Evolutionary conservation across 2,113 vertebrate species (phyloP).

Genomic region (Speoplatyrhinus poulsoni): DNA sequence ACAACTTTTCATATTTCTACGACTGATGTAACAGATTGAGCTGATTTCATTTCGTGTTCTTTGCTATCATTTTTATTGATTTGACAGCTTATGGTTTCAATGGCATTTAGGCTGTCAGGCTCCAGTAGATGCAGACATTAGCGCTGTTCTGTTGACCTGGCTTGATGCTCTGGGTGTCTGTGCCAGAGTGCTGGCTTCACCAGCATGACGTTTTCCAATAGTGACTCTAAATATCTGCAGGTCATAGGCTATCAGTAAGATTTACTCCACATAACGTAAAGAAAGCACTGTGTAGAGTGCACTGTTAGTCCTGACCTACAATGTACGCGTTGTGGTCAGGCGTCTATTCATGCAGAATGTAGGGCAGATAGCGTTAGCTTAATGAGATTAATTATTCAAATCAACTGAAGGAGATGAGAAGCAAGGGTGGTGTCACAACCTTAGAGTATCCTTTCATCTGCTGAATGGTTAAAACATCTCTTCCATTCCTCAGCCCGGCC

Average conservation of each 20-base stretch:
- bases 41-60: too few species aligned
- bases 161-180: too few species aligned
- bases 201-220: too few species aligned
- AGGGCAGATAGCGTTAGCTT: slow-evolving; percentile 29
- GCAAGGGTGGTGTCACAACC: slow-evolving; percentile 34
- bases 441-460: slow-evolving; percentile 46
- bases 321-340: slow-evolving; percentile 1
- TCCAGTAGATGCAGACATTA: too few species aligned
- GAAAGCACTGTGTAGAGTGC: background rate
- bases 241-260: background rate
- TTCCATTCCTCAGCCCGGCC: background rate
- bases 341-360: slow-evolving; percentile 26
- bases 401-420: slow-evolving; percentile 36
- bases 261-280: slow-evolving; percentile 5
- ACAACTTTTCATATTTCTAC: too few species aligned
- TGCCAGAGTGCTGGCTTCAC: too few species aligned
- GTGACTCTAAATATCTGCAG: background rate
- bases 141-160: too few species aligned
- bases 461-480: slow-evolving; percentile 44
- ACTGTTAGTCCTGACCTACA: background rate
- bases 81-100: too few species aligned
- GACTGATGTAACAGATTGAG: too few species aligned
- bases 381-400: slow-evolving; percentile 56
- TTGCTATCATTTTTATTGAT: too few species aligned
- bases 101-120: too few species aligned